phyloP scores from a whole-genome alignment of 2,113 vertebrate genomes.

The Grammomys surdaster region DNA sequence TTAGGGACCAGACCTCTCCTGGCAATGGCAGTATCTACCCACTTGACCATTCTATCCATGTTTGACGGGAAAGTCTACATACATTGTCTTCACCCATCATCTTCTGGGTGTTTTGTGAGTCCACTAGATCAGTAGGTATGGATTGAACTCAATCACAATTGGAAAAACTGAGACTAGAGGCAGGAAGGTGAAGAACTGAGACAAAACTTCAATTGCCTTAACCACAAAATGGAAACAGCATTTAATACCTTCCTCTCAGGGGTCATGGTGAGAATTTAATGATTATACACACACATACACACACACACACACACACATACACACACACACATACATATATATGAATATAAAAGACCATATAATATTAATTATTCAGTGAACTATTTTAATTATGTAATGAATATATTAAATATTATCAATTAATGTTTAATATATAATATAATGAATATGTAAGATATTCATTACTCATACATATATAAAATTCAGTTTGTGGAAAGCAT shows the following conservation, averaged over 20 bases:
- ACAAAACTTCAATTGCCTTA: not conserved
- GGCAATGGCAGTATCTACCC: not conserved
- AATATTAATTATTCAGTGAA: constrained; percentile 29
- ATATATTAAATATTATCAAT: not conserved
- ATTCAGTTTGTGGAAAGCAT: not conserved
- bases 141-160: not conserved
- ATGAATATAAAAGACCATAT: not conserved
- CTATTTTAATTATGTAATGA: constrained; percentile 28
- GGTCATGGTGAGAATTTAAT: not conserved
- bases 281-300: too few relatives aligned
- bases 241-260: not conserved
- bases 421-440: constrained; percentile 25
- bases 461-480: not conserved
- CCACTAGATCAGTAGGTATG: not conserved
- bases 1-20: too few relatives aligned
- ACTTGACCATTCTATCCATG: not conserved
- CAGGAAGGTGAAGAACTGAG: not conserved
- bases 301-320: too few relatives aligned
- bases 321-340: not conserved
- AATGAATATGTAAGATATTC: not conserved
- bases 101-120: not conserved
- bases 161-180: not conserved
- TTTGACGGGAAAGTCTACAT: not conserved
- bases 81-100: not conserved
- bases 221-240: not conserved